Base-by-base conservation (phyloP, 2,113 vertebrate genomes). In the Gymnorhina tibicen region DNA sequence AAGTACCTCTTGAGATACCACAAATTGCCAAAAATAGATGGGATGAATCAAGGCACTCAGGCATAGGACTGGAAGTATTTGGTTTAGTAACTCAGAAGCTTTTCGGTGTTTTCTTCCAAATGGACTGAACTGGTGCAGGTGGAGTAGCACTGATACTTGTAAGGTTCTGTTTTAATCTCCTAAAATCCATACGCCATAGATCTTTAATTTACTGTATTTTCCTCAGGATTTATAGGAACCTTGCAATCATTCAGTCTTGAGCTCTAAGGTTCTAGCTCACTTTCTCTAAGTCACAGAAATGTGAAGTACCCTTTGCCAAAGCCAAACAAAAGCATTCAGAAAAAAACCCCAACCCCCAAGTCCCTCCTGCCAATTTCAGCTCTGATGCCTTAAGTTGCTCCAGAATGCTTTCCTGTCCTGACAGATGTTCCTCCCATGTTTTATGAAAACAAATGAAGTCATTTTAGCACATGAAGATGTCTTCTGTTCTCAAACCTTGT, bases 381-480 rank as follows among this genome's bases (percentile, higher is more conserved):
- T 75, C 87, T 69, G 52, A 53, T 85, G 69, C 69, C 66, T 87
- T 87, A 79, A 89, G 85, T 87, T 85, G 28, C 46, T 94, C 62
- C 70, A 72, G 62, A 81, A 85, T 82, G 26, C 73, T 85, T 75
- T 95, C 58, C 77, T 82, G 35, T 89, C 53, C 87, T 87, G 86
- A 80, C 89, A 95, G 89, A 96, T 95, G 94, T 95, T 97, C 74
- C 66, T 95, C 56, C 91, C 44, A 60, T 85, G 77, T 87, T 95
- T 87, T 94, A 82, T 82, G 87, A 91, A 96, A 96, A 95, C 77
- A 97, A 50, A 94, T 95, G 69, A 96, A 87, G 70, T 94, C 19
- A 95, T 95, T 94, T 95, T 87, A 95, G 74, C n/a, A 72, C 32
- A 95, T 92, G 91, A 97, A 95, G 94, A 91, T 95, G 64, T 95